Conservation (phyloP, 1,140 invertebrate genomes). For the Sarcophaga bullata region DNA sequence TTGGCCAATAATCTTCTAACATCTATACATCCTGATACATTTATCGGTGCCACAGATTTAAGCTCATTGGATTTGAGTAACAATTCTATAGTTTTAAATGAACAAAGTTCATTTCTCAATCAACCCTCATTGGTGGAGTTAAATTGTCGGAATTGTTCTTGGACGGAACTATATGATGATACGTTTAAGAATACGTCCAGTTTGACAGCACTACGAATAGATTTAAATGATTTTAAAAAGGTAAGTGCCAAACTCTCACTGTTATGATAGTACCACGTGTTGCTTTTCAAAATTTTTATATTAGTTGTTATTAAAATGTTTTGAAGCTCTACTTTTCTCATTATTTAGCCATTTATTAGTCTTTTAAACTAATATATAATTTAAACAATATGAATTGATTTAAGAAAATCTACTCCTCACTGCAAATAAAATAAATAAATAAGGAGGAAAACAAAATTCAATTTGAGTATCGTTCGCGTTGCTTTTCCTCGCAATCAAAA, state of each 20-base stretch:
- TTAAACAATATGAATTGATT: too few relatives aligned
- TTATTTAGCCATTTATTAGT: too few relatives aligned
- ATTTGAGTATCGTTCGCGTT: too few relatives aligned
- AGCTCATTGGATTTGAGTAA: conserved; percentile 67
- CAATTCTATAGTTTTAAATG: conserved; percentile 67
- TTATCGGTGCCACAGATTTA: conserved; percentile 66
- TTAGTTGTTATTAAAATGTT: too few relatives aligned
- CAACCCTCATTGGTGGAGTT: conserved; percentile 57
- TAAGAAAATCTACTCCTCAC: too few relatives aligned
- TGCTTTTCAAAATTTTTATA: too few relatives aligned
- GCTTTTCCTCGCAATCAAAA: too few relatives aligned
- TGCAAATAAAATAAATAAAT: too few relatives aligned
- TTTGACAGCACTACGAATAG: conserved; percentile 65
- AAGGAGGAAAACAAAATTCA: too few relatives aligned
- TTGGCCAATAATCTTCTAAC: conserved; percentile 69
- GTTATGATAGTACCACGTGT: too few relatives aligned
- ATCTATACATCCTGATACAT: conserved; percentile 67
- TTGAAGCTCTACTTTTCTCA: too few relatives aligned
- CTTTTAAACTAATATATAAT: too few relatives aligned
- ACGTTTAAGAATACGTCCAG: conserved; percentile 66
- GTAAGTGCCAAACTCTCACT: conserved; percentile 47
- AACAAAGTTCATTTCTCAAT: conserved; percentile 58
- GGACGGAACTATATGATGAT: conserved; percentile 58
- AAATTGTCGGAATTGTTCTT: conserved; percentile 58
- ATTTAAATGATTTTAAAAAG: conserved; percentile 64